Base-by-base conservation (phyloP, 2,888 invertebrate genomes). In the Philopedon plagiatum region DNA sequence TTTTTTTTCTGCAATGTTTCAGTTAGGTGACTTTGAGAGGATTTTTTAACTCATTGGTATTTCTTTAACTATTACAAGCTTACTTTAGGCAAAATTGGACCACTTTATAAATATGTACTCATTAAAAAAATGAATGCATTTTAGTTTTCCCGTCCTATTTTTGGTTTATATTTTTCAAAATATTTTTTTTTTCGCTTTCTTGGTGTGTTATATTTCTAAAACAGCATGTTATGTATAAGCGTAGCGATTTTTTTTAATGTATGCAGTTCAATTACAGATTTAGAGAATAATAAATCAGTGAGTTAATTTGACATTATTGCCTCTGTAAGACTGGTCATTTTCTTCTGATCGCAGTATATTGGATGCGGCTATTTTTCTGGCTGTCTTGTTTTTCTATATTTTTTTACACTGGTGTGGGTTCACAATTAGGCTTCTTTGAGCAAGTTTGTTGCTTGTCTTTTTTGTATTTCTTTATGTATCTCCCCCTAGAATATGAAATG, bases 311-410 rank as follows among this genome's bases (percentile, higher is more conserved):
- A 2, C 21, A 5, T 21, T 23, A 23, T 18, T 54, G 29, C 29
- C 21, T 44, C 58, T 39, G 58, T 15, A 32, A 11, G 29, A 61
- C 19, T 49, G 49, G 19, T 49, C 46, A 49, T 49, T 62, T 21
- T 32, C 46, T 62, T 62, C 62, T 62, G 62, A 62, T 62, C 62
- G 44, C 34, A 49, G 39, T 37, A 54, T 49, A 5, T 15, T 1
- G 11, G 32, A 9, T 29, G 18, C 32, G 5, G 9, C 32, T 15
- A 11, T 32, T 56, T 51, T 23, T n/a, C 23, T 13, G 8, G 23
- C 11, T n/a, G n/a, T n/a, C n/a, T 34, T 34, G 8, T 34, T 34
- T 34, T 34, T n/a, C n/a, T n/a, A n/a, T n/a, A n/a, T n/a, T n/a
- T n/a, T n/a, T n/a, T n/a, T n/a, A n/a, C n/a, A n/a, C n/a, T n/a